Evolutionary conservation across 2,797 vertebrate species (phyloP), one percentile per base, ranked within the genome.

Genomic region (Uromys caudimaculatus): DNA sequence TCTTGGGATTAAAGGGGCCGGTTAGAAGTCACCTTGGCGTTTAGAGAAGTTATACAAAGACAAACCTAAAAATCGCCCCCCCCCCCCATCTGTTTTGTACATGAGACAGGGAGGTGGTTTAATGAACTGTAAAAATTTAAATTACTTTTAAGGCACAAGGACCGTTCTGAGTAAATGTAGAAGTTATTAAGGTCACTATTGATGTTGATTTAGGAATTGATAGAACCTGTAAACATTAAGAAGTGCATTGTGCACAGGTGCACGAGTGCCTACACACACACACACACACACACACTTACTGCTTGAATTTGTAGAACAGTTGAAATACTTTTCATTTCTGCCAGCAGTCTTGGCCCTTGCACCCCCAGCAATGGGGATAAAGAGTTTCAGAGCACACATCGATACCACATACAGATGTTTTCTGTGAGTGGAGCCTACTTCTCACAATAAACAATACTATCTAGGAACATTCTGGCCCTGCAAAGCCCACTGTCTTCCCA

Each of bases 41-140:
- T 97, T 91, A 86, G n/a, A 97, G 95, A 90, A 87, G 52, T 96
- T 98, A 69, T 2, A 3, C n/a, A 90, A 76, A 35, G 27, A 69
- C 87, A 58, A 67, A 94, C 94, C 93, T 97, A 96, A 89, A 91
- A 90, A 69, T 71, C 96, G 3, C 16, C 5, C 29, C 76, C 38
- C n/a, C 17, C n/a, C n/a, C 0, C 19, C 35, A 27, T 41, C n/a
- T 90, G n/a, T 78, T 35, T 27, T 64, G 75, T 67, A 56, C 27
- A 17, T 44, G 17, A 19, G 11, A 11, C 38, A 71, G 44, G n/a
- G 23, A 32, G n/a, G 73, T 62, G 35, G 13, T 54, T 32, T 29
- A 84, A 1, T 17, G 44, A 85, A 38, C 52, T 38, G 14, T 60
- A 4, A 52, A 71, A 24, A 56, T 73, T 50, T 58, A 62, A 89